These are phyloP conservation scores for Xenentodon cancila DNA, from an alignment of 2,797 vertebrate species.

Conservation along the genomic window DNA sequence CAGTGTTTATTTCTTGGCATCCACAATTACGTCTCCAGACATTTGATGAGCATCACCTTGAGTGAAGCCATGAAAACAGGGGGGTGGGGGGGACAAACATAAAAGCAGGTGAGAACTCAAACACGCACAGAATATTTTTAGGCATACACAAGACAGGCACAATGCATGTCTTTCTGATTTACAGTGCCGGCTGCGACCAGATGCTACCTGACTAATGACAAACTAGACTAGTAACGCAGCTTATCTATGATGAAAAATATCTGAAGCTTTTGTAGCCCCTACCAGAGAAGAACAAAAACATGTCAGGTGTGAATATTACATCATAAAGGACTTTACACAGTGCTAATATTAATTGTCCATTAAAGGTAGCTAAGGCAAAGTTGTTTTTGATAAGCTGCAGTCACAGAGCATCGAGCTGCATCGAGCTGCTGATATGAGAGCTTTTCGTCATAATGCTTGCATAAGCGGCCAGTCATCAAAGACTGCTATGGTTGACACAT, in stretches of 20 bases:
- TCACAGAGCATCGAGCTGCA: conserved; percentile 30
- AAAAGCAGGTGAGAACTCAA: conserved; percentile 49
- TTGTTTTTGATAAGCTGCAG: conserved; percentile 59
- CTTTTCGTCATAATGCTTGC: conserved; percentile 57
- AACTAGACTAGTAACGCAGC: conserved; percentile 32
- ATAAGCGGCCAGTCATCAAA: conserved; percentile 63
- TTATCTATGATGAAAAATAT: conserved; percentile 34
- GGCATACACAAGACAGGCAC: conserved; percentile 7
- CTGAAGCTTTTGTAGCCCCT: conserved; percentile 41
- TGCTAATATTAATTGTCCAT: conserved; percentile 33
- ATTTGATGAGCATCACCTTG: conserved; percentile 62
- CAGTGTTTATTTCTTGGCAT: conserved; percentile 66
- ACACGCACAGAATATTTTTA: conserved; percentile 48
- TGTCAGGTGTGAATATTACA: conserved; percentile 54
- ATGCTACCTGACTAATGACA: conserved; percentile 43
- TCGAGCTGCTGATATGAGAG: conserved; percentile 62
- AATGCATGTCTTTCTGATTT: conserved; percentile 47
- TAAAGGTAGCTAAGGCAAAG: conserved; percentile 58
- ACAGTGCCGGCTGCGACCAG: conserved; percentile 28
- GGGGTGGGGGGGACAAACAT: conserved; percentile 43
- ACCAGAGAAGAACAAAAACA: conserved; percentile 37
- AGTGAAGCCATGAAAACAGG: conserved; percentile 58
- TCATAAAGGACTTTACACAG: conserved; percentile 3
- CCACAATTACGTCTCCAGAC: conserved; percentile 54
- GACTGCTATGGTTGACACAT: conserved; percentile 70